A percentile compares a stretch with the other conserved stretches of the same genome.
Conservation (phyloP, 2,113 vertebrate genomes). For the Beaufortia kweichowensis region DNA sequence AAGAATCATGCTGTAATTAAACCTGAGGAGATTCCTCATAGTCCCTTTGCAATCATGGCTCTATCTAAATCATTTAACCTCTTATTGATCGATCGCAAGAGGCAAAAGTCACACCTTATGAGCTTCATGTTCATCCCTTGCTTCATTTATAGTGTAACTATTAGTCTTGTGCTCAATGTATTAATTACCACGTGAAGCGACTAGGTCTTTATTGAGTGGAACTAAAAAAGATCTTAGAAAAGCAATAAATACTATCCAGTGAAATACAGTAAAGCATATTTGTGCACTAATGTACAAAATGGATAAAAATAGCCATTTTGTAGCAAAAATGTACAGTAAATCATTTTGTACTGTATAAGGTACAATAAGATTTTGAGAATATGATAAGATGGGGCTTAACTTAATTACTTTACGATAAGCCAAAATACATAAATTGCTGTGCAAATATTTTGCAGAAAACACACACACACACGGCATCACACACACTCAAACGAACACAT, state of each 20-base stretch:
- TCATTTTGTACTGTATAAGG: too few species aligned
- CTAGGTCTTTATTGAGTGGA: constrained; percentile 18
- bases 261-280: not conserved
- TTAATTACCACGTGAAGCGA: constrained; percentile 12
- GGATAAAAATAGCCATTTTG: too few species aligned
- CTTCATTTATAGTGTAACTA: constrained; percentile 10
- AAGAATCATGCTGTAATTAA: constrained; percentile 9
- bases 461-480: not conserved
- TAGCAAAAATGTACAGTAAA: too few species aligned
- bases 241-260: not conserved
- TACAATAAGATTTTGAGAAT: too few species aligned
- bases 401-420: not conserved
- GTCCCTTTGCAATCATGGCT: not conserved
- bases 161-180: not conserved
- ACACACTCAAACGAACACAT: not conserved
- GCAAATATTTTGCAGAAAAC: not conserved
- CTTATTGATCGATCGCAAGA: constrained; percentile 21
- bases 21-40: not conserved
- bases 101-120: not conserved
- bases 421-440: not conserved
- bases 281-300: not conserved
- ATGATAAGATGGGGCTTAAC: not conserved
- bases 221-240: constrained; percentile 7
- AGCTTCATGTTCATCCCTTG: constrained; percentile 2
- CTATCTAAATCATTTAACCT: constrained; percentile 6